These are phyloP conservation scores for Arrhopalites spinosus DNA, from an alignment of 2,888 invertebrate genomes.

Conservation along the genomic window DNA sequence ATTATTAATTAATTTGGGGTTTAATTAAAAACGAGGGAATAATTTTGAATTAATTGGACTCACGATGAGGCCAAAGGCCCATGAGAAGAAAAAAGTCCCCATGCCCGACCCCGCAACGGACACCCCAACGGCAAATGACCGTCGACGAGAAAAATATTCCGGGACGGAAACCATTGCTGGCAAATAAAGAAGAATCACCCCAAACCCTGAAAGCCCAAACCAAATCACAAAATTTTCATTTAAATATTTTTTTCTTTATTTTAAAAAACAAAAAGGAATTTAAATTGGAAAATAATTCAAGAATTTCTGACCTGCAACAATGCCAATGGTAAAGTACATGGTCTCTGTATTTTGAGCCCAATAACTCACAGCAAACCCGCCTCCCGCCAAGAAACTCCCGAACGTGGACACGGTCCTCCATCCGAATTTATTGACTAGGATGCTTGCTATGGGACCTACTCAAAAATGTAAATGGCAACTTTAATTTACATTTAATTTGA, in stretches of 20 bases:
- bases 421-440: constrained; percentile 9
- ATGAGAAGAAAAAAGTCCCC: constrained; percentile 11
- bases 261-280: background rate
- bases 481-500: too few relatives aligned
- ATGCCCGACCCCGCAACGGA: background rate
- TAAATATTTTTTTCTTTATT: too few relatives aligned
- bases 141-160: background rate
- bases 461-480: too few relatives aligned
- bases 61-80: background rate
- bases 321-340: constrained; percentile 8
- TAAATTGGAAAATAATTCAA: background rate
- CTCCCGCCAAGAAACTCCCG: constrained; percentile 6
- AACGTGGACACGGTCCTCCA: background rate
- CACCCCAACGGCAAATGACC: background rate
- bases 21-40: background rate
- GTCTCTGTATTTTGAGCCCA: background rate
- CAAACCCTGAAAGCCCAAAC: background rate
- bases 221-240: too few relatives aligned
- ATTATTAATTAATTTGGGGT: background rate
- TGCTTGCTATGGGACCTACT: constrained; percentile 1
- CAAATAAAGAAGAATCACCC: constrained; percentile 6
- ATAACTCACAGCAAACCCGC: constrained; percentile 2
- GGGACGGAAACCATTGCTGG: constrained; percentile 5
- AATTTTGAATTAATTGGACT: background rate
- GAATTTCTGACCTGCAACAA: background rate